phyloP scores from a whole-genome alignment of 2,888 invertebrate genomes.

The Idaea straminata region DNA sequence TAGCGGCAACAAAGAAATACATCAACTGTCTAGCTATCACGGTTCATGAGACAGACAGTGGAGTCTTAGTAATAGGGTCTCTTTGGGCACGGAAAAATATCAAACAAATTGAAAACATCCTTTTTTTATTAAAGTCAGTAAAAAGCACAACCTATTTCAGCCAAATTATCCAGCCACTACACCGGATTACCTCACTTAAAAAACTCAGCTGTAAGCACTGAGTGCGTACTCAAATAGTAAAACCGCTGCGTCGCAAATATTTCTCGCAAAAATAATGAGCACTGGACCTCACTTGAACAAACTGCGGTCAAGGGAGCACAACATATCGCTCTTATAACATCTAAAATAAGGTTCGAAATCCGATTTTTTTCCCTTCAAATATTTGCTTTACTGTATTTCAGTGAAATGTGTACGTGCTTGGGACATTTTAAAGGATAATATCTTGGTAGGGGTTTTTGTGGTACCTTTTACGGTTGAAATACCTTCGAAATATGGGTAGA shows the following conservation, averaged over 20 bases:
- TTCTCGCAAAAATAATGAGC: constrained; percentile 62
- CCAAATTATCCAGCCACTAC: not conserved
- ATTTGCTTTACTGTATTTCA: constrained; percentile 26
- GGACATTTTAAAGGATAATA: constrained; percentile 57
- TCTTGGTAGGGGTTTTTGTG: constrained; percentile 37
- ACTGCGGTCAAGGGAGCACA: constrained; percentile 35
- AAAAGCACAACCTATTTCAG: not conserved
- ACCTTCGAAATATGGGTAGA: constrained; percentile 17
- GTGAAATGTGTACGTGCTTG: constrained; percentile 52
- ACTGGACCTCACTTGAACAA: constrained; percentile 58
- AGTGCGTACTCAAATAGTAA: constrained; percentile 48
- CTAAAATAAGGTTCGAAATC: constrained; percentile 18
- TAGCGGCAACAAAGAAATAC: too few relatives aligned
- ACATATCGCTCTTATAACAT: constrained; percentile 16
- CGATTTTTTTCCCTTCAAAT: not conserved
- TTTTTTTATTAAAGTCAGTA: not conserved
- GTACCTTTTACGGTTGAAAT: constrained; percentile 36
- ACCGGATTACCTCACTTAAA: constrained; percentile 15
- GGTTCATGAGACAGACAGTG: too few relatives aligned
- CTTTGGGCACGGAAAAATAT: not conserved
- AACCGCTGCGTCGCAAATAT: constrained; percentile 62
- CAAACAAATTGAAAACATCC: not conserved
- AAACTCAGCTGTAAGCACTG: constrained; percentile 19
- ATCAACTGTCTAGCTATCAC: too few relatives aligned
- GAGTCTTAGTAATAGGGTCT: too few relatives aligned